Base-by-base conservation (phyloP, 2,888 invertebrate genomes). In the Chloromyia formosa region DNA sequence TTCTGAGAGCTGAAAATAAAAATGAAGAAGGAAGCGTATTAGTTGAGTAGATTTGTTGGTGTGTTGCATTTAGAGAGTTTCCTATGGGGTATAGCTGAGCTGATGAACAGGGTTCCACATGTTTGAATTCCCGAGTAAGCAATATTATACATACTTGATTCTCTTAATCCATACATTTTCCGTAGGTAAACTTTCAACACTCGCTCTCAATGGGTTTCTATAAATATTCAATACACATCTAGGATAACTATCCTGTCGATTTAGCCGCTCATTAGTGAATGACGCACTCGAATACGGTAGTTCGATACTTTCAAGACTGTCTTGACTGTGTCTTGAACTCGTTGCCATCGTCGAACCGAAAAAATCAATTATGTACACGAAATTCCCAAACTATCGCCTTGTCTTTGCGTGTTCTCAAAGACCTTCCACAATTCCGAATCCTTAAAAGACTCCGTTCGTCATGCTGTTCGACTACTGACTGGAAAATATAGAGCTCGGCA, bases 1-100 rank as follows among this genome's bases (percentile, higher is more conserved):
- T 89, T 90, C 85, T 92, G 92, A 62, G 92, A 92, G 78, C 91
- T 89, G 56, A 88, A 77, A 77, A 53, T 35, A 35, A 35, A 35
- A 2, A 35, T 35, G 7, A 35, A 35, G n/a, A n/a, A n/a, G n/a
- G n/a, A n/a, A n/a, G n/a, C n/a, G n/a, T n/a, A n/a, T n/a, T n/a
- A 42, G 5, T 42, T 42, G 42, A 42, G 42, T 42, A 42, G 42
- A 42, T 9, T 12, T 9, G 42, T 9, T 42, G 42, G 42, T 5
- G 5, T 42, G 7, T 9, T 42, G 12, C 5, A 42, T 42, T 9
- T 42, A 42, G 12, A 42, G 42, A 42, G 5, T 42, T 9, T 42
- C 42, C 42, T 42, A 9, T 42, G 7, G 7, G 42, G 42, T 42
- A 12, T 42, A 42, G 12, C 42, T 42, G 42, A 42, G n/a, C n/a